Evolutionary conservation across 1,140 invertebrate genomes (phyloP).

Genomic region (Sogatella furcifera): DNA sequence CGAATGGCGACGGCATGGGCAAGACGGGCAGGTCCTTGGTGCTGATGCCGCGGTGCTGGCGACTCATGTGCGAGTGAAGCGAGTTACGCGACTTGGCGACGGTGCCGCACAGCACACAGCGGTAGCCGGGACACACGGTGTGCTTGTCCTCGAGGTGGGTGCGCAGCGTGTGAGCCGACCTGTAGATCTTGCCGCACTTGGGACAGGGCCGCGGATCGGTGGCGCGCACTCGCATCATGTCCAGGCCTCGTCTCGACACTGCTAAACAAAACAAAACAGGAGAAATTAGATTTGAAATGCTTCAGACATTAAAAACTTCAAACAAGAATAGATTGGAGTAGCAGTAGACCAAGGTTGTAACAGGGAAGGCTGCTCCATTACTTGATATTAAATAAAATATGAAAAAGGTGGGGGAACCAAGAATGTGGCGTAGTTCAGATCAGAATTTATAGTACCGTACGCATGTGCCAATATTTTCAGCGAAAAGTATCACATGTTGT

Average conservation of each 20-base stretch:
- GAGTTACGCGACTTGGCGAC: constrained; percentile 86
- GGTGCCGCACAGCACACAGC: constrained; percentile 82
- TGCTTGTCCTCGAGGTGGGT: constrained; percentile 88
- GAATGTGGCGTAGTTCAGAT: too few relatives aligned
- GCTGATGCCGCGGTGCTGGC: constrained; percentile 81
- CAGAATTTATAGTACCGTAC: too few relatives aligned
- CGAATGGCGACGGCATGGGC: constrained; percentile 82
- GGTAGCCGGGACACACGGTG: constrained; percentile 81
- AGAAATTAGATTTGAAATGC: too few relatives aligned
- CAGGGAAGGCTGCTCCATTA: too few relatives aligned
- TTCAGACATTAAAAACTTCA: too few relatives aligned
- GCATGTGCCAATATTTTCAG: too few relatives aligned
- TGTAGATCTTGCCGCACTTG: constrained; percentile 86
- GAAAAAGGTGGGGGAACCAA: too few relatives aligned
- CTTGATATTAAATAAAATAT: too few relatives aligned
- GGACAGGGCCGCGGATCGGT: constrained; percentile 85
- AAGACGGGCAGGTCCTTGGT: constrained; percentile 83
- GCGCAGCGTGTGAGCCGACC: constrained; percentile 77
- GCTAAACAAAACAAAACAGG: constrained; percentile 15
- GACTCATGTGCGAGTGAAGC: constrained; percentile 83
- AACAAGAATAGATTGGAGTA: too few relatives aligned
- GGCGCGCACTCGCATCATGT: constrained; percentile 73
- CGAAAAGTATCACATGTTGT: too few relatives aligned
- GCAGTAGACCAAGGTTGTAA: too few relatives aligned
- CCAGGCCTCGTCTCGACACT: constrained; percentile 61